phyloP scores from a whole-genome alignment of 2,113 vertebrate genomes.

The Grus americana region DNA sequence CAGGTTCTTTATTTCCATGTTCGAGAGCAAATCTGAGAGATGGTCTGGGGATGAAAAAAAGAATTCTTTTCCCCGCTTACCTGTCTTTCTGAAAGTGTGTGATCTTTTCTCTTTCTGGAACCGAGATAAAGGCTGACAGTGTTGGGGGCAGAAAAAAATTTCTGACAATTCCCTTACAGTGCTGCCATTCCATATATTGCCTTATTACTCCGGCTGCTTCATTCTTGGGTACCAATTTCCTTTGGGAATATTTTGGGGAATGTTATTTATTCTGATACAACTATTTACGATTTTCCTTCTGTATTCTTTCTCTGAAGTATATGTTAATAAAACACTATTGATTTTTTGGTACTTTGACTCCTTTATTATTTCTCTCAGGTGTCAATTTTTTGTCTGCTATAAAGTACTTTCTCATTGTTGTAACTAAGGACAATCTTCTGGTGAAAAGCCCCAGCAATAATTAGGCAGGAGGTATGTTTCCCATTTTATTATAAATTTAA shows the following conservation, averaged over 20 bases:
- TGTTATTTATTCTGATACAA: conserved; percentile 23
- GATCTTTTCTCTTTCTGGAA: conserved; percentile 35
- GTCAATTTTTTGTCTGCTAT: not conserved
- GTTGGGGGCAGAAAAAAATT: conserved; percentile 12
- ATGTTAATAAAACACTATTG: conserved; percentile 68
- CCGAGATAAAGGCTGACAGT: not conserved
- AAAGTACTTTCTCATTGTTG: not conserved
- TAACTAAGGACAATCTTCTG: not conserved
- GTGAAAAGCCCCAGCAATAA: not conserved
- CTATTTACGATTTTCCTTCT: conserved; percentile 20
- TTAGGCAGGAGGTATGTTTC: not conserved
- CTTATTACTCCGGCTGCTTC: not conserved
- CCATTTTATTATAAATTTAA: not conserved
- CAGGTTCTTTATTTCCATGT: conserved; percentile 68
- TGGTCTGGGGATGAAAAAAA: not conserved
- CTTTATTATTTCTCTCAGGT: conserved; percentile 49
- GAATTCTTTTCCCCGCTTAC: not conserved
- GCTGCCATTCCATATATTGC: not conserved
- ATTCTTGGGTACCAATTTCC: not conserved
- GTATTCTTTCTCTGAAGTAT: conserved; percentile 45
- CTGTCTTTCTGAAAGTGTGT: not conserved
- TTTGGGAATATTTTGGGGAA: not conserved
- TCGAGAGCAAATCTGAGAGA: conserved; percentile 18
- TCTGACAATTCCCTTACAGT: conserved; percentile 17
- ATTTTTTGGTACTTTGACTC: conserved; percentile 51